Evolutionary conservation across 2,113 vertebrate species (phyloP), one percentile per base, ranked within the genome.

Genomic region (Festucalex cinctus): DNA sequence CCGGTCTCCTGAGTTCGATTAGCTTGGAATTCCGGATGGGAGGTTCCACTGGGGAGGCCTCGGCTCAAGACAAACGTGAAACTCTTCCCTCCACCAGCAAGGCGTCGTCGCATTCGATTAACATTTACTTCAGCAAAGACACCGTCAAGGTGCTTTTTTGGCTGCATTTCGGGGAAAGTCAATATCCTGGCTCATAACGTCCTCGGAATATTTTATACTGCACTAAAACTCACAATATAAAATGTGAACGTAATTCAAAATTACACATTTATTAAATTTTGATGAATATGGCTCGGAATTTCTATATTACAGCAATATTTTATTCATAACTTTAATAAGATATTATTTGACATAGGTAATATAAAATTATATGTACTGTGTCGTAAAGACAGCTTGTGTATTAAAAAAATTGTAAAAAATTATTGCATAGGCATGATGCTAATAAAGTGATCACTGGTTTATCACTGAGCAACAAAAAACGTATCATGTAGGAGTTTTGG

Each of bases 1-100:
- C 8, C 13, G 59, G 76, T 88, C 84, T 88, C 84, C 74, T 82
- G 83, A 88, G 85, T 88, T 90, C 75, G 73, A 89, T 91, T 89
- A 90, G 80, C 78, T 77, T 77, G 81, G 83, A 91, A 89, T 84
- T 82, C 78, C 74, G 68, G 62, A 83, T 84, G 79, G 84, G 73
- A 89, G 79, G 75, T 61, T 80, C 70, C 82, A 70, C 10, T 22
- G 5, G 35, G 32, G 66, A 76, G 70, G 72, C 80, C 78, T 79
- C 6, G 71, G 79, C 24, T 56, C 5, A 14, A 28, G 24, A 76
- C 73, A 61, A 67, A 84, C 59, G 32, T 76, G 71, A 79, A 75
- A 39, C 46, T 72, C 73, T 46, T 24, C 24, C 48, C 54, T 63
- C 41, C 41, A 54, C 10, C 22, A 5, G 4, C 16, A 17, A 46